Conservation (phyloP, 92 coral and sea anemone species). For the Hydrozoanthus gracilis region DNA sequence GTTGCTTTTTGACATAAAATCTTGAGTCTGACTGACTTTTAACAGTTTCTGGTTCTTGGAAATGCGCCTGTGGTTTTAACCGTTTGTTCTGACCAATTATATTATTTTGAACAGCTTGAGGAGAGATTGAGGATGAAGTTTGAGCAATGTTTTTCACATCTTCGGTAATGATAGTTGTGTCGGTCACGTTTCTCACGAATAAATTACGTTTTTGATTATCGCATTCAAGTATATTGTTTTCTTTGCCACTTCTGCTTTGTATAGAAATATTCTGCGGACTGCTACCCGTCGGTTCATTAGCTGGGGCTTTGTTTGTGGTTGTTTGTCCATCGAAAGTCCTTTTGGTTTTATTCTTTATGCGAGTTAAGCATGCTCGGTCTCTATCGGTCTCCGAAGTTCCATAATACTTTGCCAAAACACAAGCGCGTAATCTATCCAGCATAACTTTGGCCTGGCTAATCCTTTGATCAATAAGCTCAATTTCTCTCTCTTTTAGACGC, state of each 20-base stretch:
- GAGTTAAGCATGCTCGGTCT: neutral
- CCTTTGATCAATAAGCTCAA: conserved; percentile 77
- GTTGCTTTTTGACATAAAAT: conserved; percentile 88
- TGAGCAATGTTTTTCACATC: neutral
- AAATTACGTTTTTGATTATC: neutral
- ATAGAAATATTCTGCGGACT: neutral
- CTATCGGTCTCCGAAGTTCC: conserved; percentile 66
- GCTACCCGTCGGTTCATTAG: conserved; percentile 6
- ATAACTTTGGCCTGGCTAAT: conserved; percentile 74
- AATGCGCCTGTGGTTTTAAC: neutral
- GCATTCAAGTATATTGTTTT: neutral
- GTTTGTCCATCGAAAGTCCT: neutral
- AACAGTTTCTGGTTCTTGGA: conserved; percentile 1
- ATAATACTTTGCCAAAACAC: conserved; percentile 93
- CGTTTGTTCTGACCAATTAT: neutral
- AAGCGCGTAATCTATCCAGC: conserved; percentile 92
- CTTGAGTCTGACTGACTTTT: conserved; percentile 71
- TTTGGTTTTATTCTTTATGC: conserved; percentile 17
- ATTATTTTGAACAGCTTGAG: neutral
- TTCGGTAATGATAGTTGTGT: neutral
- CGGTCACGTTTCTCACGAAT: neutral
- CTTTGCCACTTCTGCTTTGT: neutral
- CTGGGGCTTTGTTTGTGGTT: neutral
- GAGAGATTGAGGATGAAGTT: neutral
- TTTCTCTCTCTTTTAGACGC: conserved; percentile 87